phyloP scores from a whole-genome alignment of 2,113 vertebrate species.

The Trematocara nigrifrons region DNA sequence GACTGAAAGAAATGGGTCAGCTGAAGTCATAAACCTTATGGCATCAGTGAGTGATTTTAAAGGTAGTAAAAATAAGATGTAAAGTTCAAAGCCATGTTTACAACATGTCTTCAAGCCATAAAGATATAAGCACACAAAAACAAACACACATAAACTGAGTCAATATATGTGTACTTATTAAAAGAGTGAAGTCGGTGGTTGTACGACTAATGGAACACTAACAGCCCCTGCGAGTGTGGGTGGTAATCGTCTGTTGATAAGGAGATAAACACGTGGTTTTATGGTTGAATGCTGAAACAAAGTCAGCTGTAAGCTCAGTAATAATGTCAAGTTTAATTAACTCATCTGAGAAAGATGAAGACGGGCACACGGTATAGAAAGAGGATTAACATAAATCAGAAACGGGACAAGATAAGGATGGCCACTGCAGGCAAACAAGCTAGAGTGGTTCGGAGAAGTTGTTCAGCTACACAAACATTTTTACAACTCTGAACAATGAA shows the following conservation, averaged over 20 bases:
- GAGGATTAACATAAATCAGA: not conserved
- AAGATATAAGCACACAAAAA: not conserved
- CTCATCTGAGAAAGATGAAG: not conserved
- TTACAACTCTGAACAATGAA: not conserved
- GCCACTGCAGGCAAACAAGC: not conserved
- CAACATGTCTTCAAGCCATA: not conserved
- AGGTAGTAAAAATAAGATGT: not conserved
- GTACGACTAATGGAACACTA: not conserved
- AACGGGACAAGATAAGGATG: not conserved
- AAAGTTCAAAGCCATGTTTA: not conserved
- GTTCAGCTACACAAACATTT: not conserved
- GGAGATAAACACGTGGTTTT: slow-evolving; percentile 1
- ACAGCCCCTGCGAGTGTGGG: not conserved
- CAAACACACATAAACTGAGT: not conserved
- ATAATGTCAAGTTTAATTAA: slow-evolving; percentile 14
- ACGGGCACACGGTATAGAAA: not conserved
- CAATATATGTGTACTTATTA: not conserved
- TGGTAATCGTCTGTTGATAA: not conserved
- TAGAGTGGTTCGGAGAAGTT: not conserved
- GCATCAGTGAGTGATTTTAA: not conserved
- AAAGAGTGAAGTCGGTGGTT: not conserved
- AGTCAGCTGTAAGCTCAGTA: not conserved
- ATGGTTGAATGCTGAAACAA: not conserved
- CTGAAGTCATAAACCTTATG: not conserved
- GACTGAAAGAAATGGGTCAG: not conserved